phyloP scores from a whole-genome alignment of 1,140 invertebrate species.

The Hermatobates lingyangjiaoensis region DNA sequence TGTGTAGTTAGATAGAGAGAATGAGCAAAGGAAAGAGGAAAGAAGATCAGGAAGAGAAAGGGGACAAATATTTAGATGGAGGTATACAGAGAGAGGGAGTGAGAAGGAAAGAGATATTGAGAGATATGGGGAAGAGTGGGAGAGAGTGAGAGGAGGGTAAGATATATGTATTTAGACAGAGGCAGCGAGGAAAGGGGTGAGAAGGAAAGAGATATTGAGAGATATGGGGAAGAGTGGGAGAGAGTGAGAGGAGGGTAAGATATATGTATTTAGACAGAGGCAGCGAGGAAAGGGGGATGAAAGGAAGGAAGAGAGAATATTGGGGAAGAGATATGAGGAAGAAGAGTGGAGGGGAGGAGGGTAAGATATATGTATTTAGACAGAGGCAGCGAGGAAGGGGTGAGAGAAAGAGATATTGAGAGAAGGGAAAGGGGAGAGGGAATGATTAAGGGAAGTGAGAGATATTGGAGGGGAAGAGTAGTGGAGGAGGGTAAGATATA shows the following conservation, averaged over 20 bases:
- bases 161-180: background rate
- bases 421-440: background rate
- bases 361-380: background rate
- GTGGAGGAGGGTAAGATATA: background rate
- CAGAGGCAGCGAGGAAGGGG: background rate
- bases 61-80: background rate
- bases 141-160: background rate
- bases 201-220: background rate
- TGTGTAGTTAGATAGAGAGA: slow-evolving; percentile 1
- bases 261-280: background rate
- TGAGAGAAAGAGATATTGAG: background rate
- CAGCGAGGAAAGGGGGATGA: background rate
- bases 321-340: background rate
- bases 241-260: background rate
- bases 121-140: background rate
- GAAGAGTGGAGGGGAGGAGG: background rate
- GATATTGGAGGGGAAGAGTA: background rate
- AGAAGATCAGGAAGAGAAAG: background rate
- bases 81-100: background rate
- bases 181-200: background rate
- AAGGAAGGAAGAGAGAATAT: background rate
- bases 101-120: background rate
- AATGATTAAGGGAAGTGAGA: background rate
- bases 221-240: background rate
- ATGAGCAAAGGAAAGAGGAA: background rate